Base-by-base conservation (phyloP, 1,140 invertebrate species). In the Drosophila punjabiensis region DNA sequence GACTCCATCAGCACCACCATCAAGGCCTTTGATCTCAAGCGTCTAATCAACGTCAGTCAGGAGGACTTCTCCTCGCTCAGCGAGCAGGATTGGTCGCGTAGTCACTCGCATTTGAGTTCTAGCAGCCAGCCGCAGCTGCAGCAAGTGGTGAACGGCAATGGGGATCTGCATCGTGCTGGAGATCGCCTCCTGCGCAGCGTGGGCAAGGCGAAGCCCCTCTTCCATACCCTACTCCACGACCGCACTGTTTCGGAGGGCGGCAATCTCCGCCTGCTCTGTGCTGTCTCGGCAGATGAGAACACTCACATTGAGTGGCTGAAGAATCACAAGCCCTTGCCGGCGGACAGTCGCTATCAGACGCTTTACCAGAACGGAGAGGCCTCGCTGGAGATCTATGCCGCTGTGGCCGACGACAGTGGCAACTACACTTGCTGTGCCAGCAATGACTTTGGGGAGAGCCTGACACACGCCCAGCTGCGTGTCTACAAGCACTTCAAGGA, bases 301-400 rank as follows among this genome's bases (percentile, higher is more conserved):
- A 96, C 97, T 1, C 94, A 94, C 52, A 94, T 99, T 5, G 95
- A 96, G 75, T 99, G 98, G 97, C 96, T 96, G 18, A 98, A 97
- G 91, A 96, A 98, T 91, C 96, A 96, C 8, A 92, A 95, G 47
- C 93, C 95, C n/a, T 74, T 96, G 7, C 84, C 92, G 76, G 50
- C 32, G 43, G 94, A 88, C 92, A 94, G 81, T 86, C 94, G 95
- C 64, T 96, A 95, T 86, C 94, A 93, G 77, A 95, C 94, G 0
- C 94, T 94, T 64, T 95, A 94, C 65, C 91, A 94, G 4, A 95
- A 96, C 84, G 97, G 97, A 9, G 94, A 97, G 48, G 95, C 96
- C 24, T 96, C 95, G 24, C 93, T 98, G 63, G 96, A 98, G 93
- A 95, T 98, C 48, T 87, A 95, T 67, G 94, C 95, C 61, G 95